phyloP scores from a whole-genome alignment of 1,140 invertebrate species.

The Drepana arcuata region DNA sequence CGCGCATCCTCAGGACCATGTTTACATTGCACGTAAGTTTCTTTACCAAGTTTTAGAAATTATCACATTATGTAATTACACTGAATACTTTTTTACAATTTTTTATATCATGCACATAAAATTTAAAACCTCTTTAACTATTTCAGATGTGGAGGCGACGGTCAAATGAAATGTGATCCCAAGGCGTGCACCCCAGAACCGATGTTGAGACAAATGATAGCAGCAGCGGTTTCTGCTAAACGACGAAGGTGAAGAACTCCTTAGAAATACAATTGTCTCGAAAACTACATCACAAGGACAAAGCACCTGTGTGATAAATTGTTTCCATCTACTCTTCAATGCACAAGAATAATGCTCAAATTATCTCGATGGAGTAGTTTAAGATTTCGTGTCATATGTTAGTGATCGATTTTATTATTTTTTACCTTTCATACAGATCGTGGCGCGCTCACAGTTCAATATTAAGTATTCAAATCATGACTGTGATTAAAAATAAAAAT shows the following conservation, averaged over 20 bases:
- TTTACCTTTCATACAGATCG: slow-evolving; percentile 45
- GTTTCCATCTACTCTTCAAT: slow-evolving; percentile 58
- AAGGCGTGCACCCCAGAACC: slow-evolving; percentile 89
- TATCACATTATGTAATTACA: neutral
- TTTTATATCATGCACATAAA: neutral
- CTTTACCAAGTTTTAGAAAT: neutral
- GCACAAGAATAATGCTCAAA: slow-evolving; percentile 68
- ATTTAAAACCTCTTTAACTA: slow-evolving; percentile 18
- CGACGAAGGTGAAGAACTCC: slow-evolving; percentile 81
- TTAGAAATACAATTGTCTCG: slow-evolving; percentile 16
- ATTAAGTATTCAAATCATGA: slow-evolving; percentile 44
- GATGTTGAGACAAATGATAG: slow-evolving; percentile 90
- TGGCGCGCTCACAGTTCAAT: slow-evolving; percentile 54
- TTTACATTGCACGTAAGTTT: slow-evolving; percentile 91
- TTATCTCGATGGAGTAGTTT: slow-evolving; percentile 63
- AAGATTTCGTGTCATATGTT: slow-evolving; percentile 64
- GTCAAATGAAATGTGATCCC: slow-evolving; percentile 95
- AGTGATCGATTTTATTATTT: slow-evolving; percentile 49
- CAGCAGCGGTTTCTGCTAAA: slow-evolving; percentile 78
- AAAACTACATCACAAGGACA: slow-evolving; percentile 40
- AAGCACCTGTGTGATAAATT: slow-evolving; percentile 47
- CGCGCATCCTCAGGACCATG: slow-evolving; percentile 90
- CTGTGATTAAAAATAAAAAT: slow-evolving; percentile 60
- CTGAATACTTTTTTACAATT: neutral
- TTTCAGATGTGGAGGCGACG: slow-evolving; percentile 88